Evolutionary conservation across 2,888 invertebrate species (phyloP).

Genomic region (Trichacis sp.): DNA sequence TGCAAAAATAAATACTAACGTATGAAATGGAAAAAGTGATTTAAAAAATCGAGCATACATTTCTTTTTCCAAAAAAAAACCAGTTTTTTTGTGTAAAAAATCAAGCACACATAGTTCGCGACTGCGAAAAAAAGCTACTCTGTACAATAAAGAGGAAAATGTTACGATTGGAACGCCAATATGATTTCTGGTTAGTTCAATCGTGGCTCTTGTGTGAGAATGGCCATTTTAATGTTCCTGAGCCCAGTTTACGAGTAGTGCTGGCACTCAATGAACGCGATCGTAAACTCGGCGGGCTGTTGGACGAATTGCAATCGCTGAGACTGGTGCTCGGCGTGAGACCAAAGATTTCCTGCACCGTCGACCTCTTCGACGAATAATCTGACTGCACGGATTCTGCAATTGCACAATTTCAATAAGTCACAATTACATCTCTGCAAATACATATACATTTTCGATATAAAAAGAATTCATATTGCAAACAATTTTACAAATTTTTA

Average conservation of each 20-base stretch:
- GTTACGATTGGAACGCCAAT: neutral
- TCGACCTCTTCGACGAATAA: slow-evolving; percentile 62
- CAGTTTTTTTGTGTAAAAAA: neutral
- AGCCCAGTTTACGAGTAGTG: slow-evolving; percentile 59
- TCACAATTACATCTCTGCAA: no score
- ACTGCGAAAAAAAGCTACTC: no score
- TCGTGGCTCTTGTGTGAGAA: slow-evolving; percentile 59
- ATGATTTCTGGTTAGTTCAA: slow-evolving; percentile 30
- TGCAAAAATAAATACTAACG: neutral
- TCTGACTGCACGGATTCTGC: slow-evolving; percentile 63
- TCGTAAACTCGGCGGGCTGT: slow-evolving; percentile 64
- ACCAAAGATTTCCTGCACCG: slow-evolving; percentile 69
- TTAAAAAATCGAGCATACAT: neutral
- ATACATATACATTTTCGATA: no score
- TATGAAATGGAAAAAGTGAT: neutral
- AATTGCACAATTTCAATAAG: slow-evolving; percentile 3
- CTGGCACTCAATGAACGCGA: slow-evolving; percentile 67
- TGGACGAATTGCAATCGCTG: slow-evolving; percentile 67
- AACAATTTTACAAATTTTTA: no score
- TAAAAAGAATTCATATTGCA: no score
- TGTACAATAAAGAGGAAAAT: neutral
- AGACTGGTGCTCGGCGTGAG: slow-evolving; percentile 68
- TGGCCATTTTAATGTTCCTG: slow-evolving; percentile 62
- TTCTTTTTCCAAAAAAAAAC: slow-evolving; percentile 6
- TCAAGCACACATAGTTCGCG: no score